Conservation (phyloP, 1,140 invertebrate genomes). For the Drosophila serrata region DNA sequence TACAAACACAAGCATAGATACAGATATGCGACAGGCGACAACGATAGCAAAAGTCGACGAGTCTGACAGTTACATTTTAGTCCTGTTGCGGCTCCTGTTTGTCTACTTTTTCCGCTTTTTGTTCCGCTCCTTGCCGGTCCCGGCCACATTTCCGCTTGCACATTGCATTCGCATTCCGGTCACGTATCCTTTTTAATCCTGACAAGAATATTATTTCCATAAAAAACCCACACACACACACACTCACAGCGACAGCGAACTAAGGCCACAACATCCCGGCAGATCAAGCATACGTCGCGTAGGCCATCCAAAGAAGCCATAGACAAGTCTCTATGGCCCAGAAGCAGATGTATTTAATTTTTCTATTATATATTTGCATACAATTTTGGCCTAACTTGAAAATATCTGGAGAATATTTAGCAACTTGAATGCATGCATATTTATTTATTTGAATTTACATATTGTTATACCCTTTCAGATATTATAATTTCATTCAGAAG, state of each 20-base stretch:
- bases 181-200: conserved; percentile 85
- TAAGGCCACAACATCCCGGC: conserved; percentile 28
- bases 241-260: conserved; percentile 7
- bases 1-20: conserved; percentile 50
- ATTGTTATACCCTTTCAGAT: no score
- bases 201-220: conserved; percentile 85
- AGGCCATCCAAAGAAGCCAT: conserved; percentile 53
- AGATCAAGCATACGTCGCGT: conserved; percentile 64
- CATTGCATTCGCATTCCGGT: conserved; percentile 77
- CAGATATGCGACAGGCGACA: conserved; percentile 51
- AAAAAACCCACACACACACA: conserved; percentile 58
- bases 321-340: conserved; percentile 31
- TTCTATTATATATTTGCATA: conserved; percentile 15
- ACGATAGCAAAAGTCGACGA: conserved; percentile 60
- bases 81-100: conserved; percentile 50
- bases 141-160: conserved; percentile 54
- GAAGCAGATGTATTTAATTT: conserved; percentile 46
- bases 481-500: no score
- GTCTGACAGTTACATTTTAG: conserved; percentile 65
- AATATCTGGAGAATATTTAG: conserved; percentile 3
- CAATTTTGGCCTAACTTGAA: not conserved
- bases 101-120: conserved; percentile 38
- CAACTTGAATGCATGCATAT: conserved; percentile 3
- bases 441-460: not conserved
- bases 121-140: conserved; percentile 30